Evolutionary conservation across 2,797 vertebrate species (phyloP), one percentile per base, ranked within the genome.

Genomic region (Serranus cabrilla): DNA sequence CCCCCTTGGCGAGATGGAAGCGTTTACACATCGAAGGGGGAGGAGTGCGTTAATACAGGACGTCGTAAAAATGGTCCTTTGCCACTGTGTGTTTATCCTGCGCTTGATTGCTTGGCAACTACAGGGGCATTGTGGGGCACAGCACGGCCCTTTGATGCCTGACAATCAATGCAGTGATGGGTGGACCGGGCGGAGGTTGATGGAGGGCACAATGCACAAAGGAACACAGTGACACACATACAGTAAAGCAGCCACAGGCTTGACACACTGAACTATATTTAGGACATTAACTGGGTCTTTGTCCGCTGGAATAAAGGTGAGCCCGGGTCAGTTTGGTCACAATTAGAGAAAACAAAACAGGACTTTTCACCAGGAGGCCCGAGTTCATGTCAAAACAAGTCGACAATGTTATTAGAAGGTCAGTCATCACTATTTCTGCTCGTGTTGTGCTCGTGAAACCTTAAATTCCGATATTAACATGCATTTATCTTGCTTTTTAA

Each of bases 161-260:
- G 71, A 85, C 85, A 85, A 90, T 91, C 81, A 60, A 86, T 82
- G 59, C 81, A 85, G 74, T 62, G 78, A 82, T 73, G 82, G 72
- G 61, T 60, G 81, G 63, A 34, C 56, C 46, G 72, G 81, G 49
- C 56, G 49, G 71, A 69, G 73, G 58, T 8, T 54, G 76, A 70
- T 58, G 67, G 74, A 82, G 74, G 75, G 54, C 73, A 87, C 77
- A 88, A 84, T 68, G 76, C 65, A 88, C 87, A 86, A 82, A 87
- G 83, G 72, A 69, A 86, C 81, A 81, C 65, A 83, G 56, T 85
- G 89, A 88, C 90, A 94, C 85, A 93, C 78, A 90, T 84, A 62
- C 56, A 86, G 66, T 20, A 57, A 46, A 17, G 47, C 11, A 61
- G 72, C 45, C 39, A 74, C 59, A 10, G 62, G 75, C 73, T 59